Evolutionary conservation across 2,888 invertebrate species (phyloP), one percentile per base, ranked within the genome.

Genomic region (Frankliniella fusca): DNA sequence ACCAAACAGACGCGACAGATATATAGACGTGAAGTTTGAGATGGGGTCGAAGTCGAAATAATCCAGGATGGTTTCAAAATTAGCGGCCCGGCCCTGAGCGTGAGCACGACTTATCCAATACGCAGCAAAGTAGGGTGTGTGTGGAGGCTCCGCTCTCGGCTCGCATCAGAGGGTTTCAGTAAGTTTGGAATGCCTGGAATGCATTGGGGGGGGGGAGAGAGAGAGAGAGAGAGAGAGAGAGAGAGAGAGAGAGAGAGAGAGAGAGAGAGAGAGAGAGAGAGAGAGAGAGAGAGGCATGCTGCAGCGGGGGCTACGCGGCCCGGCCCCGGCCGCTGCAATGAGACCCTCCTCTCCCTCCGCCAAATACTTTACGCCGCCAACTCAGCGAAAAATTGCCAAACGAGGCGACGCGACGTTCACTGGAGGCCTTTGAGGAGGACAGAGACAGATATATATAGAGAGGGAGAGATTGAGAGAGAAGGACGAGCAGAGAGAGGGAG

Each of bases 301-400:
- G 38, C 38, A 38, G 38, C 38, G 38, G 38, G 38, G 38, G 5
- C 38, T 38, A 38, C 2, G 38, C 38, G 38, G 38, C 38, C 38
- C 38, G 38, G 38, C 3, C 38, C 38, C 70, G 9, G 70, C 9
- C 23, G 70, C 70, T 76, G 70, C 70, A 76, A 76, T 76, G 70
- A 76, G 70, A 76, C 70, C 70, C 27, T n/a, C 70, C 70, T 12
- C 23, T 11, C 70, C 70, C 70, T n/a, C 27, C 70, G 27, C 70
- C 70, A 27, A 76, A 76, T 76, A 27, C 70, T 76, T 76, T 76
- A 76, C 70, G 70, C 70, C 70, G 70, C 70, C 70, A 76, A 76
- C 70, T 76, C 70, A 76, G 70, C 70, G 70, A 76, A 76, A 76
- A 76, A 76, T 76, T 76, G 27, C 70, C 70, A 76, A 76, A 76